Evolutionary conservation across 1,140 invertebrate genomes (phyloP).

Genomic region (Bombus waltoni): DNA sequence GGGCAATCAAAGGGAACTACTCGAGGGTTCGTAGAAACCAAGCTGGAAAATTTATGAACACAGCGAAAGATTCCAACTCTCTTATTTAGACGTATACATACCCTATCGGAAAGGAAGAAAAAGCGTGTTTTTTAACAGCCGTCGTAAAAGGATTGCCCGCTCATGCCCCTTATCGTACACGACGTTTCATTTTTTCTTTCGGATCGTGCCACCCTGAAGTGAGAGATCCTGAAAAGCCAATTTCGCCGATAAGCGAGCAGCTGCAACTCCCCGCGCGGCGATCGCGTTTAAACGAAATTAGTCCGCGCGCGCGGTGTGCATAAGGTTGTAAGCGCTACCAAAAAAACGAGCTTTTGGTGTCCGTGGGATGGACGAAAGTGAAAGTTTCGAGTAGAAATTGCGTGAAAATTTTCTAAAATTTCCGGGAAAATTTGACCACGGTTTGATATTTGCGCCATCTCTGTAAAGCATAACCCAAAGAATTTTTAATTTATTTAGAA

Average conservation of each 20-base stretch:
- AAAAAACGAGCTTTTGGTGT: not conserved
- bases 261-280: not conserved
- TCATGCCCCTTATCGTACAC: not conserved
- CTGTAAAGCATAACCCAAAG: too few species aligned
- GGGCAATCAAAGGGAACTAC: constrained; percentile 37
- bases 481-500: too few species aligned
- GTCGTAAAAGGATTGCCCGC: too few species aligned
- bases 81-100: not conserved
- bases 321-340: not conserved
- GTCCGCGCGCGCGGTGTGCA: not conserved
- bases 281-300: constrained; percentile 16
- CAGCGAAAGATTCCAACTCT: not conserved
- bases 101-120: not conserved
- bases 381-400: not conserved
- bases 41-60: constrained; percentile 4
- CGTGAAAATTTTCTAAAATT: too few species aligned
- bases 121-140: not conserved
- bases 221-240: constrained; percentile 13
- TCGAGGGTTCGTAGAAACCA: not conserved
- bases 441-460: too few species aligned
- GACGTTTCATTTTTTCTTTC: not conserved
- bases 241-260: constrained; percentile 27
- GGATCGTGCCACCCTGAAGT: not conserved
- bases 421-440: too few species aligned
- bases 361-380: not conserved